Conservation (phyloP, 2,888 invertebrate species). For the Kryphioiulus occultus region DNA sequence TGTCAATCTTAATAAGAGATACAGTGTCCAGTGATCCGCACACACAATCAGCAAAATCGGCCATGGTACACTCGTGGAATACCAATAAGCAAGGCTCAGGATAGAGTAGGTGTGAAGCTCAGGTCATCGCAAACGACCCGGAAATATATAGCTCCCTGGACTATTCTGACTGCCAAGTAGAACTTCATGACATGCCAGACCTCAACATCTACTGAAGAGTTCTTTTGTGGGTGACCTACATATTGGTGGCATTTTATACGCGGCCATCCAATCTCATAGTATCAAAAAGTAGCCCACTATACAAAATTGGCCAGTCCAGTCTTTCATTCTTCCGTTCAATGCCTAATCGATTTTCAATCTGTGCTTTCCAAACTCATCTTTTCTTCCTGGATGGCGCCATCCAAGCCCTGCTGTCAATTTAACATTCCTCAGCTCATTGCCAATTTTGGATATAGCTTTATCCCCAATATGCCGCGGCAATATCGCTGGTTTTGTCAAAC, state of each 20-base stretch:
- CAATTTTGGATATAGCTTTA: conserved; percentile 16
- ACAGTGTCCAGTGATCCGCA: not conserved
- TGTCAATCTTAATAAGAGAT: conserved; percentile 46
- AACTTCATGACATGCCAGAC: not conserved
- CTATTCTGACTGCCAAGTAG: conserved; percentile 1
- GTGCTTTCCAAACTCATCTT: conserved; percentile 20
- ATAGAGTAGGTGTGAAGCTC: not conserved
- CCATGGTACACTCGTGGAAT: conserved; percentile 12
- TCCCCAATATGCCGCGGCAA: not conserved
- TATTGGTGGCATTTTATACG: conserved; percentile 8
- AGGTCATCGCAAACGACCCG: not conserved
- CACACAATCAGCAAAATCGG: conserved; percentile 27
- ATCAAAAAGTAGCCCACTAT: not conserved
- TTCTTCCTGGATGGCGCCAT: conserved; percentile 13
- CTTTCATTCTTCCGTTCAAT: not conserved
- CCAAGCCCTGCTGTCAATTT: conserved; percentile 7
- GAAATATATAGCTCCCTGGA: not conserved
- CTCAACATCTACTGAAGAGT: not conserved
- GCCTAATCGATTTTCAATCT: conserved; percentile 36
- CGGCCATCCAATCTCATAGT: conserved; percentile 26
- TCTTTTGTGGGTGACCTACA: not conserved
- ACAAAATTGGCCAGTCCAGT: conserved; percentile 7
- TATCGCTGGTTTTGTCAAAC: not conserved
- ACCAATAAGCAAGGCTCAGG: not conserved
- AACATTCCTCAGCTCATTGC: conserved; percentile 7